Evolutionary conservation across 2,888 invertebrate genomes (phyloP).

Genomic region (Acrobasis consociella): DNA sequence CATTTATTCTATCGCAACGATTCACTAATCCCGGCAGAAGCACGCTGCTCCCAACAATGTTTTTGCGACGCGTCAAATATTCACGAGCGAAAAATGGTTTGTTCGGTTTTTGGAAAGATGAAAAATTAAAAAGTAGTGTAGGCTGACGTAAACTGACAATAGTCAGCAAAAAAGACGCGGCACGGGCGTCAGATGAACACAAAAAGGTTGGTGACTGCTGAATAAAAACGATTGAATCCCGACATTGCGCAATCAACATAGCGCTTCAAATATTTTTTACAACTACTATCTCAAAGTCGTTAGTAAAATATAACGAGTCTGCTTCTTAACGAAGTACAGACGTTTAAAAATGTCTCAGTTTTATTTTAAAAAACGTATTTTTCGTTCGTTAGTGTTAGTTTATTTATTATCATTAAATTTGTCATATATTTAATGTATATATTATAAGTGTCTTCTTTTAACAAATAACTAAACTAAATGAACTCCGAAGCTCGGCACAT

Average conservation of each 20-base stretch:
- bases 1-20: slow-evolving; percentile 32
- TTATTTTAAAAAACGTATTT: background rate
- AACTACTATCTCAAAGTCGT: background rate
- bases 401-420: too few relatives aligned
- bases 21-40: background rate
- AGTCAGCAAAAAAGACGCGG: slow-evolving; percentile 38
- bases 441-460: too few relatives aligned
- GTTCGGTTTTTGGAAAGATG: slow-evolving; percentile 29
- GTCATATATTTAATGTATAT: too few relatives aligned
- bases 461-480: too few relatives aligned
- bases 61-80: slow-evolving; percentile 14
- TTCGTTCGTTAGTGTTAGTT: background rate
- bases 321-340: background rate
- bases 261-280: slow-evolving; percentile 25
- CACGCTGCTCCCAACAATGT: background rate
- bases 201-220: slow-evolving; percentile 28
- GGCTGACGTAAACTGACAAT: slow-evolving; percentile 33
- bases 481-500: too few relatives aligned
- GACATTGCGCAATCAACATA: slow-evolving; percentile 42
- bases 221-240: slow-evolving; percentile 36
- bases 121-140: slow-evolving; percentile 43
- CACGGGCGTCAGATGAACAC: slow-evolving; percentile 27
- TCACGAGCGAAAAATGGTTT: slow-evolving; percentile 20
- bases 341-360: background rate
- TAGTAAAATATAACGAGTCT: slow-evolving; percentile 2